Conservation (phyloP, 2,888 invertebrate species). For the Scaptomyza reducta region DNA sequence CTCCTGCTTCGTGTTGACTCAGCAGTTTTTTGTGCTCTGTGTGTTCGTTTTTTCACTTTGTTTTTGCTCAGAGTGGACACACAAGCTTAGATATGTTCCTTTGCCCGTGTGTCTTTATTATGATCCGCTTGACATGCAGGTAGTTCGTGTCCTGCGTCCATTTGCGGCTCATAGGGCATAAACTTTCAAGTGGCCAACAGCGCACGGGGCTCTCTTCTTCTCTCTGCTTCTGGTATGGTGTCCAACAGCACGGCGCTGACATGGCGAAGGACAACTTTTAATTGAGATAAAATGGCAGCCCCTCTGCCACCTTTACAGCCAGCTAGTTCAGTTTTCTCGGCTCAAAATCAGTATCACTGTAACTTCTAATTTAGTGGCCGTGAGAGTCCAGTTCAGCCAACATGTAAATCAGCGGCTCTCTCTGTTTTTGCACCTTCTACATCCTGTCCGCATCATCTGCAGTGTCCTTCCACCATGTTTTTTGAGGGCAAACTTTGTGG, state of each 20-base stretch:
- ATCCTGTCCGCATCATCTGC: constrained; percentile 18
- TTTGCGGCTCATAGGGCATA: constrained; percentile 80
- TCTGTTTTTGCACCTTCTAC: constrained; percentile 59
- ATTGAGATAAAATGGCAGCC: constrained; percentile 75
- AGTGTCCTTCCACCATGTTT: constrained; percentile 53
- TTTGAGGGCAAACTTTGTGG: constrained; percentile 61
- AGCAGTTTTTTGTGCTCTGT: constrained; percentile 50
- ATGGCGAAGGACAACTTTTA: constrained; percentile 78
- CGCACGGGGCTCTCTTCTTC: constrained; percentile 29
- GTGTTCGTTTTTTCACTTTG: constrained; percentile 4
- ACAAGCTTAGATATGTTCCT: constrained; percentile 57
- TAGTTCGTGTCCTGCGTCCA: constrained; percentile 68
- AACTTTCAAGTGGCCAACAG: constrained; percentile 77
- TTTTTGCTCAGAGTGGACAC: constrained; percentile 35
- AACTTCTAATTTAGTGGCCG: constrained; percentile 81
- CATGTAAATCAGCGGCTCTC: constrained; percentile 74
- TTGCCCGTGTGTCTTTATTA: constrained; percentile 72
- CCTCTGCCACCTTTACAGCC: constrained; percentile 13
- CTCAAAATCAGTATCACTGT: constrained; percentile 74
- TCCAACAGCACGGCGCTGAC: constrained; percentile 57
- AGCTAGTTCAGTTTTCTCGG: constrained; percentile 16
- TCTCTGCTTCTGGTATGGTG: neutral
- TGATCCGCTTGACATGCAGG: constrained; percentile 26
- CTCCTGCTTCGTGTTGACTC: constrained; percentile 63
- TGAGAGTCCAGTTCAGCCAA: constrained; percentile 66